phyloP scores from a whole-genome alignment of 1,140 invertebrate genomes.

The Brachionus asplanchnoidis region DNA sequence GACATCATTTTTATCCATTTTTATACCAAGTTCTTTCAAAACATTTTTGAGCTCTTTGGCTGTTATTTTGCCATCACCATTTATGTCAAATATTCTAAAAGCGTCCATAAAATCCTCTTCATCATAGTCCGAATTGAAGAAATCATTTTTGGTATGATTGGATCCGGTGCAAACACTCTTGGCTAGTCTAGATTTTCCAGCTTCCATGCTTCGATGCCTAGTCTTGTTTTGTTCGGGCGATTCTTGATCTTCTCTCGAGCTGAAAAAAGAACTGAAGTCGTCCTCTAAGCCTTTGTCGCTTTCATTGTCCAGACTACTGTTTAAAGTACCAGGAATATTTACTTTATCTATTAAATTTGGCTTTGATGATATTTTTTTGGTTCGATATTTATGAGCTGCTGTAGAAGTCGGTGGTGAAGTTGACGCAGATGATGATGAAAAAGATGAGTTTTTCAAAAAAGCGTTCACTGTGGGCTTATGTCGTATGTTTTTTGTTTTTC shows the following conservation, averaged over 20 bases:
- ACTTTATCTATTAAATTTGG: not conserved
- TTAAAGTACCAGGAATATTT: not conserved
- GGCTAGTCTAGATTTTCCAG: not conserved
- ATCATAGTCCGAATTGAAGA: constrained; percentile 29
- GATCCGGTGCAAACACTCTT: constrained; percentile 18
- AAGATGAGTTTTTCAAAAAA: constrained; percentile 17
- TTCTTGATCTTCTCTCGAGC: not conserved
- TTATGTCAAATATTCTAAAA: constrained; percentile 26
- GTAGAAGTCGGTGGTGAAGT: not conserved
- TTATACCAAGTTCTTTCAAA: constrained; percentile 32
- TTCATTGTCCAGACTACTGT: not conserved
- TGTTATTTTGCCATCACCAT: constrained; percentile 40
- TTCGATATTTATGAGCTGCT: not conserved
- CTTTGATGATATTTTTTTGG: not conserved
- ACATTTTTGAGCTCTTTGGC: constrained; percentile 41
- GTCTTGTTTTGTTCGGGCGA: not conserved
- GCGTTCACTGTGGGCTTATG: not conserved
- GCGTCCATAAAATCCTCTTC: constrained; percentile 41
- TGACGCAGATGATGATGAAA: constrained; percentile 13
- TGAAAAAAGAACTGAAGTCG: not conserved
- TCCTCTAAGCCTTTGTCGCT: not conserved
- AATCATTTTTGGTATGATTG: not conserved
- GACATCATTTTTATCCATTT: constrained; percentile 30
- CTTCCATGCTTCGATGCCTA: not conserved
- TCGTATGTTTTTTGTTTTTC: not conserved